These are phyloP conservation scores for Helostoma temminkii DNA, from an alignment of 2,797 vertebrate species.

Conservation along the genomic window DNA sequence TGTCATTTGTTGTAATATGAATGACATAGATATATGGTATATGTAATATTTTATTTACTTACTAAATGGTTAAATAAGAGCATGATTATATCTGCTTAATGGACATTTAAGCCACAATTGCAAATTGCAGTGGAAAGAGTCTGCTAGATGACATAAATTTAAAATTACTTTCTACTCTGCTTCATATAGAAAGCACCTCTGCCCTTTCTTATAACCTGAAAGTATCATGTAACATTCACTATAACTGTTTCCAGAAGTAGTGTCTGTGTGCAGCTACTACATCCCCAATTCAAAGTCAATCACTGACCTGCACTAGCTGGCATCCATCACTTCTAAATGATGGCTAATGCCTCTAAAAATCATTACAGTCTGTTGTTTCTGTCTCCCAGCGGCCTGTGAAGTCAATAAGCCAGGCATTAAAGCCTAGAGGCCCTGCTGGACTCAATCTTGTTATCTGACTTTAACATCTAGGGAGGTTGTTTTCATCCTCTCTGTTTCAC, in stretches of 20 bases:
- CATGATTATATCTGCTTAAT: too few species aligned
- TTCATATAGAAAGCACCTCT: constrained; percentile 1
- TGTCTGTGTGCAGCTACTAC: constrained; percentile 7
- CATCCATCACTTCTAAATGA: constrained; percentile 66
- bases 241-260: constrained; percentile 27
- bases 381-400: constrained; percentile 55
- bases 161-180: neutral
- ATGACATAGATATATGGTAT: too few species aligned
- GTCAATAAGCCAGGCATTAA: constrained; percentile 74
- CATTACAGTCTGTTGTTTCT: constrained; percentile 63
- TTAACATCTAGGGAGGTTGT: constrained; percentile 56
- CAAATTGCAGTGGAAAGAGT: neutral
- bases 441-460: constrained; percentile 66
- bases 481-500: constrained; percentile 62
- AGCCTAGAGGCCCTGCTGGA: constrained; percentile 38
- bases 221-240: constrained; percentile 17
- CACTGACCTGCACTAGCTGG: constrained; percentile 43
- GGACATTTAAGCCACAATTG: neutral
- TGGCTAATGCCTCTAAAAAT: constrained; percentile 59
- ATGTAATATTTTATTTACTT: too few species aligned
- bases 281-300: constrained; percentile 25
- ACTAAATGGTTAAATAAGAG: too few species aligned
- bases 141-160: neutral
- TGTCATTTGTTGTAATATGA: neutral
- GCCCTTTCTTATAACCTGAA: neutral